Conservation (phyloP, 2,888 invertebrate species). For the Eremobia ochroleuca region DNA sequence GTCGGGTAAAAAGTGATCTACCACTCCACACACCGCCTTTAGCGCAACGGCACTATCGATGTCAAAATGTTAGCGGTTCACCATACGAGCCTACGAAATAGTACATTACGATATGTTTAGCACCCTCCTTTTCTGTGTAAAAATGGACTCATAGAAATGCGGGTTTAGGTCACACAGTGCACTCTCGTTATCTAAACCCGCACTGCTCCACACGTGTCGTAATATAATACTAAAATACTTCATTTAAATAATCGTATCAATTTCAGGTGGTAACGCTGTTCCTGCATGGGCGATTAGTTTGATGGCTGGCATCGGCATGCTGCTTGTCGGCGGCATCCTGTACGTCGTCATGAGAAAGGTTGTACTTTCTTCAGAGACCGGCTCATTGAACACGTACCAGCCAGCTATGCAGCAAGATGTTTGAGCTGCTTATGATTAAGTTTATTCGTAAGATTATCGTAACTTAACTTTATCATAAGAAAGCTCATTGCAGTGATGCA, state of each 20-base stretch:
- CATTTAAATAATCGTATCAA: neutral
- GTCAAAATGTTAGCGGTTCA: too few relatives aligned
- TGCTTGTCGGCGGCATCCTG: slow-evolving; percentile 93
- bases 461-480: slow-evolving; percentile 16
- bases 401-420: slow-evolving; percentile 90
- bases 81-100: neutral
- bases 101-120: too few relatives aligned
- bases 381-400: slow-evolving; percentile 88
- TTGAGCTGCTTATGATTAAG: slow-evolving; percentile 66
- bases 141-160: too few relatives aligned
- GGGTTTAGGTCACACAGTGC: too few relatives aligned
- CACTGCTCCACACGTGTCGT: too few relatives aligned
- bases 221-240: too few relatives aligned
- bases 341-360: slow-evolving; percentile 93
- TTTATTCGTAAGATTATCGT: slow-evolving; percentile 51
- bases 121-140: too few relatives aligned
- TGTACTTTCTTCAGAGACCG: slow-evolving; percentile 91
- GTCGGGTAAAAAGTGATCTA: too few relatives aligned
- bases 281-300: slow-evolving; percentile 95
- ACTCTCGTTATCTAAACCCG: too few relatives aligned
- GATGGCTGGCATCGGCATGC: slow-evolving; percentile 93
- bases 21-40: too few relatives aligned
- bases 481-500: neutral
- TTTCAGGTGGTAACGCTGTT: slow-evolving; percentile 92
- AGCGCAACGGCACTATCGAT: neutral